A percentile compares a stretch with the other conserved stretches of the same genome.
These are phyloP conservation scores for Tetrao urogallus DNA, from an alignment of 2,113 vertebrate genomes.

Conservation along the genomic window DNA sequence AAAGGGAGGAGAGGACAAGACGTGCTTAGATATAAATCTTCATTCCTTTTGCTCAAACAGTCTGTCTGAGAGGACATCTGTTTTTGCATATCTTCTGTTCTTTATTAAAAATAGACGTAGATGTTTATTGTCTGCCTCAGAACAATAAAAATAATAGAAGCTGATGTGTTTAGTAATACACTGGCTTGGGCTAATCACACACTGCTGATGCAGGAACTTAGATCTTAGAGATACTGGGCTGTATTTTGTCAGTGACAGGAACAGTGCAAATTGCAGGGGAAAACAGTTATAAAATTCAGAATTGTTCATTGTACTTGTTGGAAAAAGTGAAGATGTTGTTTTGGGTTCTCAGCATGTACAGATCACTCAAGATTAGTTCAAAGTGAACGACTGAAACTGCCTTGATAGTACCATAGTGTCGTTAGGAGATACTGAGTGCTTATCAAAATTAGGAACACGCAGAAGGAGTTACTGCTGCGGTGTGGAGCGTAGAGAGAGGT, in stretches of 20 bases:
- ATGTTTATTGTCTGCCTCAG: not conserved
- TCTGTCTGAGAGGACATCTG: not conserved
- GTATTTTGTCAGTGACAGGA: not conserved
- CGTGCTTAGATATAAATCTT: not conserved
- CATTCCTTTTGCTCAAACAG: not conserved
- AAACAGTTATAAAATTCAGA: not conserved
- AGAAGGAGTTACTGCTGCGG: rapidly evolving
- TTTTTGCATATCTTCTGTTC: not conserved
- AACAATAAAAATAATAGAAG: not conserved
- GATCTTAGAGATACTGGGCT: not conserved
- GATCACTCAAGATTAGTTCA: not conserved
- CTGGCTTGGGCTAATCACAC: not conserved
- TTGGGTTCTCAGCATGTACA: not conserved
- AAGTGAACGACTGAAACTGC: not conserved
- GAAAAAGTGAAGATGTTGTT: not conserved
- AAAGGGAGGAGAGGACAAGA: not conserved
- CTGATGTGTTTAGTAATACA: not conserved
- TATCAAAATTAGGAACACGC: not conserved
- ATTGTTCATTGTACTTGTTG: not conserved
- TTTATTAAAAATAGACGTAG: not conserved
- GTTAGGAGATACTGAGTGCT: not conserved
- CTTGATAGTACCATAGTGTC: not conserved
- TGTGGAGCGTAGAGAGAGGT: not conserved
- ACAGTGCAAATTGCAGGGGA: not conserved
- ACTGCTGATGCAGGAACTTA: not conserved